These are phyloP conservation scores for Liolophura sinensis DNA, from an alignment of 1,140 invertebrate genomes.

Conservation along the genomic window DNA sequence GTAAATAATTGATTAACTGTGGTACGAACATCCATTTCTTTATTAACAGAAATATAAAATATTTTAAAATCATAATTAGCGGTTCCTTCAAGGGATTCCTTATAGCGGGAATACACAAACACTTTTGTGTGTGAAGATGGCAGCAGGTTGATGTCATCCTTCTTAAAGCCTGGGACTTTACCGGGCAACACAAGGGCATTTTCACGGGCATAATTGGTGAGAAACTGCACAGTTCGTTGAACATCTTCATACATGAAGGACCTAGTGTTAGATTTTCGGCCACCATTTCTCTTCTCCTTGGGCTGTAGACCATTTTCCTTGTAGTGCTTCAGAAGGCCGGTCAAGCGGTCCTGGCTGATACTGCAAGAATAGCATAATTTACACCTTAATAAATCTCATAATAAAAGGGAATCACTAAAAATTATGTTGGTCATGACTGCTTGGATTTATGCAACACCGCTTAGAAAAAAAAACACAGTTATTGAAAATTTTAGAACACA, in stretches of 20 bases:
- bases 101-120: too few relatives aligned
- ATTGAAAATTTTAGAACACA: too few relatives aligned
- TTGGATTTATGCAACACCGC: too few relatives aligned
- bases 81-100: neutral
- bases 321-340: conserved; percentile 16
- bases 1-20: neutral
- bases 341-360: conserved; percentile 18
- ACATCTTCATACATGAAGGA: conserved; percentile 14
- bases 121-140: too few relatives aligned
- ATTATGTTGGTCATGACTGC: too few relatives aligned
- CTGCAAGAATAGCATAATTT: too few relatives aligned
- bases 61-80: neutral
- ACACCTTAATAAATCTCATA: too few relatives aligned
- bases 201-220: conserved; percentile 21
- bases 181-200: conserved; percentile 29
- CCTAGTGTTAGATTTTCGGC: conserved; percentile 10
- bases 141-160: conserved; percentile 19
- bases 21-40: neutral
- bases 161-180: conserved; percentile 27
- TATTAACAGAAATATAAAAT: conserved; percentile 1
- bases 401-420: too few relatives aligned
- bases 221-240: conserved; percentile 18
- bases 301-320: conserved; percentile 17
- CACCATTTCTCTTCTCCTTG: conserved; percentile 10
- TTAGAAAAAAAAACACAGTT: too few relatives aligned